Percentiles rank a stretch among this genome's conserved stretches.
These are phyloP conservation scores for Eustalomyia histrio DNA, from an alignment of 2,888 invertebrate species.

Conservation along the genomic window DNA sequence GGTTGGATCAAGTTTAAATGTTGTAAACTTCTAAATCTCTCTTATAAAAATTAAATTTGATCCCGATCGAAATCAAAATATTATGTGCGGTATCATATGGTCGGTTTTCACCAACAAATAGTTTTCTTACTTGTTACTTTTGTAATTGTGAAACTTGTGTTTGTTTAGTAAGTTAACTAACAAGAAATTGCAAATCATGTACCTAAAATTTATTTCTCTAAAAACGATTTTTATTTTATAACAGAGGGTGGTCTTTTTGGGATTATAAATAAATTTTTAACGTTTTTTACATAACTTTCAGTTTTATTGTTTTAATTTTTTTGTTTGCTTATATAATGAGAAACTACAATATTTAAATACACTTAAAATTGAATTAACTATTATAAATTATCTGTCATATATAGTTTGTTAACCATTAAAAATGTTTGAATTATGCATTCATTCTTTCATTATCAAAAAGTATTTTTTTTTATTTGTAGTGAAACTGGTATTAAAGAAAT, in stretches of 20 bases:
- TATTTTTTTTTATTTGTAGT: background rate
- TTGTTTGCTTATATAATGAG: conserved; percentile 10
- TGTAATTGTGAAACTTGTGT: conserved; percentile 33
- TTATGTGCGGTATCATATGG: too few relatives aligned
- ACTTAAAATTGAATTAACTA: too few relatives aligned
- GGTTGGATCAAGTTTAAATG: too few relatives aligned
- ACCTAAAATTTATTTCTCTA: background rate
- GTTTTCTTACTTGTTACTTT: background rate
- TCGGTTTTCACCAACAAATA: background rate
- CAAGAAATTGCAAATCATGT: conserved; percentile 45
- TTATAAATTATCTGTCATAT: too few relatives aligned
- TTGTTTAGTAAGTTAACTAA: background rate
- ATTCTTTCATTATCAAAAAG: background rate
- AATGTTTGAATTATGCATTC: too few relatives aligned
- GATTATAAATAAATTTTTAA: conserved; percentile 11
- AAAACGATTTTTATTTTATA: background rate
- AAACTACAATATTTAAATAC: background rate
- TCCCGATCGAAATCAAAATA: too few relatives aligned
- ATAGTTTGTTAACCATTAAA: too few relatives aligned
- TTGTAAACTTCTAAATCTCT: too few relatives aligned
- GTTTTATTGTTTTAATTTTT: background rate
- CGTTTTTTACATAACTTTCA: conserved; percentile 30
- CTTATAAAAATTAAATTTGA: too few relatives aligned
- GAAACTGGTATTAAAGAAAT: conserved; percentile 29
- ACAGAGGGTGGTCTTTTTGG: conserved; percentile 25